phyloP scores from a whole-genome alignment of 2,888 invertebrate genomes.

The Megastigmus dorsalis region DNA sequence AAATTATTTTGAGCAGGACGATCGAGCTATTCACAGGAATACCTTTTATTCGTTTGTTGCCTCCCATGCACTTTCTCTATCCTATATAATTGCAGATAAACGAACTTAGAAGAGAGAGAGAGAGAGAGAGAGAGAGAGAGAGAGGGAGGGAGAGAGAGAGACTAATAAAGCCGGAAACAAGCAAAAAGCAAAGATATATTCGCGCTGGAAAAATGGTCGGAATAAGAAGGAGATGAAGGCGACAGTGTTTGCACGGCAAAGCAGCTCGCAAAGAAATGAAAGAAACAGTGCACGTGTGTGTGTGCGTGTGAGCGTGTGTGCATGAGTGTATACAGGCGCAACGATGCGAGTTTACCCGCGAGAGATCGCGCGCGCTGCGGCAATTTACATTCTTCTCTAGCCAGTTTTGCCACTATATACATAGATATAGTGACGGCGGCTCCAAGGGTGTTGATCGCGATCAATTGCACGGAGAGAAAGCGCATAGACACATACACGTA shows the following conservation, averaged over 20 bases:
- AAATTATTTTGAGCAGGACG: no score
- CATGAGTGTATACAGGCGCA: no score
- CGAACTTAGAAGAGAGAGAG: no score
- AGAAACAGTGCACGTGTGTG: background rate
- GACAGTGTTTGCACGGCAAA: background rate
- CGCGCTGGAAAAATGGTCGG: background rate
- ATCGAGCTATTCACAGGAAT: no score
- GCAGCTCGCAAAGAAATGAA: background rate
- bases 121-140: no score
- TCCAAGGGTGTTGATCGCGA: slow-evolving; percentile 63
- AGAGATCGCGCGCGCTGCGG: slow-evolving; percentile 51
- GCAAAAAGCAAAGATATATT: slow-evolving; percentile 13
- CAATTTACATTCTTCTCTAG: slow-evolving; percentile 69
- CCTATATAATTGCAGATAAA: no score
- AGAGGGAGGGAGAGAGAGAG: background rate
- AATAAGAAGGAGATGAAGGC: background rate
- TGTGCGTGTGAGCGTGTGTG: background rate
- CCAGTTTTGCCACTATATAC: slow-evolving; percentile 55
- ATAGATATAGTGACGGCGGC: background rate
- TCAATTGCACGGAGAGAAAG: slow-evolving; percentile 61
- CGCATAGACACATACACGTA: slow-evolving; percentile 53
- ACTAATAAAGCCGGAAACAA: slow-evolving; percentile 21
- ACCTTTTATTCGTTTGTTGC: no score
- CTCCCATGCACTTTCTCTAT: no score
- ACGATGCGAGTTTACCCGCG: no score